Conservation (phyloP, 1,140 invertebrate genomes). For the Pemphigus obesinymphae region DNA sequence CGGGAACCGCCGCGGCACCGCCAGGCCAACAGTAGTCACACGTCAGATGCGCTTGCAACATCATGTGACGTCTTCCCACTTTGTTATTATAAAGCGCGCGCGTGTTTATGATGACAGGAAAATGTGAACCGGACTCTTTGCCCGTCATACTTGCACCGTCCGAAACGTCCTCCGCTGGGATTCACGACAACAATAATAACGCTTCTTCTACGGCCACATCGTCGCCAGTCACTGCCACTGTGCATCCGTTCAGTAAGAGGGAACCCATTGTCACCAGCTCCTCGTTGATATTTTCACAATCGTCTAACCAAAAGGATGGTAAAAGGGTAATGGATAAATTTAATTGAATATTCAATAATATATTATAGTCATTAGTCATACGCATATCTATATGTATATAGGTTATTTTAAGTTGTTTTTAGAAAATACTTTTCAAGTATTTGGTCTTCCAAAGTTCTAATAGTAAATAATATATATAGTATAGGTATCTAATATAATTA, state of each 20-base stretch:
- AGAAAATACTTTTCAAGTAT: too few species aligned
- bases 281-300: conserved; percentile 19
- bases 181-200: conserved; percentile 34
- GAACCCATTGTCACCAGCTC: conserved; percentile 32
- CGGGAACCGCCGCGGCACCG: conserved; percentile 32
- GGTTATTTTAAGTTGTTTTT: too few species aligned
- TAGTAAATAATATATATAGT: too few species aligned
- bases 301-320: conserved; percentile 40
- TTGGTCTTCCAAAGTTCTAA: too few species aligned
- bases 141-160: conserved; percentile 1
- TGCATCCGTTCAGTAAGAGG: conserved; percentile 36
- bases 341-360: too few species aligned
- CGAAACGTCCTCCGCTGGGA: background rate
- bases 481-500: too few species aligned
- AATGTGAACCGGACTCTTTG: conserved; percentile 37
- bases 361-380: too few species aligned
- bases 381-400: too few species aligned
- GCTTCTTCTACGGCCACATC: background rate
- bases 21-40: conserved; percentile 35
- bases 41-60: conserved; percentile 35
- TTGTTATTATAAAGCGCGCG: conserved; percentile 6
- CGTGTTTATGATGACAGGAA: conserved; percentile 42
- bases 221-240: conserved; percentile 29
- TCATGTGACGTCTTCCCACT: conserved; percentile 29
- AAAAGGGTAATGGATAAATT: conserved; percentile 17